A percentile compares a stretch with the other conserved stretches of the same genome.
phyloP scores from a whole-genome alignment of 53 echinoderm and acorn worm genomes.

The Patiria pectinifera region DNA sequence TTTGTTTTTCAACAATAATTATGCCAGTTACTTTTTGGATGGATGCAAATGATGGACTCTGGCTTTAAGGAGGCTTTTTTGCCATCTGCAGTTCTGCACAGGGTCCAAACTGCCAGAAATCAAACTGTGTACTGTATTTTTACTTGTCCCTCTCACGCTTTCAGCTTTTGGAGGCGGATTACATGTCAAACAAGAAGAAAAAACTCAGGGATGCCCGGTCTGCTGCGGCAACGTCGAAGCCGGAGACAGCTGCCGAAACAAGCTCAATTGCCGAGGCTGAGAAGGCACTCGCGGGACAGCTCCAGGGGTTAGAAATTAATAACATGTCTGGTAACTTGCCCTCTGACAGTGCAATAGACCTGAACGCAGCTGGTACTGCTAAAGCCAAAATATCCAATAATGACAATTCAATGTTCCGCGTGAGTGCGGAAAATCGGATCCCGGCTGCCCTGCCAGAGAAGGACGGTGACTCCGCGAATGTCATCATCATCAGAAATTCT shows the following conservation, averaged over 20 bases:
- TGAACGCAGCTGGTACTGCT: not conserved
- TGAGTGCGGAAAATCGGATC: not conserved
- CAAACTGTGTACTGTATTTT: not conserved
- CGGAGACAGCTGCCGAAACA: not conserved
- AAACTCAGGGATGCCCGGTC: not conserved
- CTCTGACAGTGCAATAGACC: conserved; percentile 1
- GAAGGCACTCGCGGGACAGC: not conserved
- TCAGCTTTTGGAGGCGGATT: conserved; percentile 49
- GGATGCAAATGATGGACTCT: no score
- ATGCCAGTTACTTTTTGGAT: no score
- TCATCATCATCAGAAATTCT: not conserved
- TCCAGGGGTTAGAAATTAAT: not conserved
- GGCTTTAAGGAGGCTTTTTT: no score
- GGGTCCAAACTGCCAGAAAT: not conserved
- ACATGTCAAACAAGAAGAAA: not conserved
- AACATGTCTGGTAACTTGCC: not conserved
- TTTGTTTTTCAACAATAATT: no score
- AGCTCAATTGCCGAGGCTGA: conserved; percentile 3
- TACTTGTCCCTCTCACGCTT: not conserved
- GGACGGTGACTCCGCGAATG: not conserved
- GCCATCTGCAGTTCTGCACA: no score
- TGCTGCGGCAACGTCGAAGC: not conserved
- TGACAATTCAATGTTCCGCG: conserved; percentile 10
- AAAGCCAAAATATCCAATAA: not conserved
- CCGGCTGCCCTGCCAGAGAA: not conserved